phyloP scores from a whole-genome alignment of 2,113 vertebrate genomes.

The Tupaia tana region DNA sequence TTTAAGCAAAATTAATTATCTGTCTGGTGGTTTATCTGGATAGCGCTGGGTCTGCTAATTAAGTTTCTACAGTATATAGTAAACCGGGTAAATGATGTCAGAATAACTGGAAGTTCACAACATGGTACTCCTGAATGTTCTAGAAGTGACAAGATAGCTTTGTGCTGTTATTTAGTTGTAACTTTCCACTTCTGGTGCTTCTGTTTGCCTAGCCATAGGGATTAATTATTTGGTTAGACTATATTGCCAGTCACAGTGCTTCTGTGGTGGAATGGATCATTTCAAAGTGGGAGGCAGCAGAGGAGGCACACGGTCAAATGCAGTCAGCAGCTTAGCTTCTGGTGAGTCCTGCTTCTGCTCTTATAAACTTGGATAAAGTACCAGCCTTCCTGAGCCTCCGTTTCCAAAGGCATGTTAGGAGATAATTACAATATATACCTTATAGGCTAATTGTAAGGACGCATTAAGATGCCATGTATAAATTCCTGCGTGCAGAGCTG shows the following conservation, averaged over 20 bases:
- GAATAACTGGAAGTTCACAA: background rate
- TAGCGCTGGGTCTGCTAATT: constrained; percentile 42
- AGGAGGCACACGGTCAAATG: background rate
- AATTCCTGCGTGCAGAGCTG: background rate
- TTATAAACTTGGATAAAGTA: background rate
- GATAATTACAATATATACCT: background rate
- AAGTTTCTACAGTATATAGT: background rate
- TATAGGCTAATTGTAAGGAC: background rate
- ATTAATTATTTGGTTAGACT: background rate
- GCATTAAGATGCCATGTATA: background rate
- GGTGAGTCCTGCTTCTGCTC: background rate
- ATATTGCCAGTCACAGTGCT: background rate
- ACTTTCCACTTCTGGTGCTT: background rate
- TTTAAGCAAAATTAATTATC: constrained; percentile 79
- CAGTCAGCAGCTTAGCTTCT: too few species aligned
- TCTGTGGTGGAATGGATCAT: background rate
- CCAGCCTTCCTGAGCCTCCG: background rate
- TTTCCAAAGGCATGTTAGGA: background rate
- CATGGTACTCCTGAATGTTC: background rate
- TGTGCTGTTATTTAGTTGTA: background rate
- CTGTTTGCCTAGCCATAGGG: background rate
- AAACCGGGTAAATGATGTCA: background rate
- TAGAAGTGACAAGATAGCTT: background rate
- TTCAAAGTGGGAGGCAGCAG: background rate
- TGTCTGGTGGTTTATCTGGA: constrained; percentile 62